Evolutionary conservation across 1,140 invertebrate genomes (phyloP).

Genomic region (Drosophila rufa): DNA sequence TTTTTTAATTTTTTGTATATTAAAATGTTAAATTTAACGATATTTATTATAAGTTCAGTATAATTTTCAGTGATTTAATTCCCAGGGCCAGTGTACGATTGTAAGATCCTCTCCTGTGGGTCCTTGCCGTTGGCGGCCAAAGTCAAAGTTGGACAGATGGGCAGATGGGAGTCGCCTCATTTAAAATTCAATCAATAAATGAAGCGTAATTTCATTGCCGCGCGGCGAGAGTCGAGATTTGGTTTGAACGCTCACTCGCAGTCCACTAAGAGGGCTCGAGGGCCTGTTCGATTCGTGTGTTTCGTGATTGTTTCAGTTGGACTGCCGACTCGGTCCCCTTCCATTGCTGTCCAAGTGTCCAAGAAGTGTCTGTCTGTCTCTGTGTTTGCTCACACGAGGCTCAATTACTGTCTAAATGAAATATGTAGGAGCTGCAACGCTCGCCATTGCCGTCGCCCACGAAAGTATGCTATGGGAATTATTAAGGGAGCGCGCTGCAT

Average conservation of each 20-base stretch:
- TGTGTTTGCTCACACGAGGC: slow-evolving; percentile 33
- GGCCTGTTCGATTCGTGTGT: slow-evolving; percentile 32
- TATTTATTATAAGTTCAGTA: not conserved
- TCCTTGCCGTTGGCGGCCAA: slow-evolving; percentile 22
- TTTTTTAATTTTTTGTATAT: not conserved
- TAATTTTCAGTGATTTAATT: slow-evolving; percentile 1
- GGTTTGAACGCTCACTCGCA: slow-evolving; percentile 31
- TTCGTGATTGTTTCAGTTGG: slow-evolving; percentile 36
- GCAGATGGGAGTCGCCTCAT: slow-evolving; percentile 45
- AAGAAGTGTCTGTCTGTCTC: slow-evolving; percentile 49
- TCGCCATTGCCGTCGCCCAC: slow-evolving; percentile 32
- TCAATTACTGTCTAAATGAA: slow-evolving; percentile 50
- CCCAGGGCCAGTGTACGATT: not conserved
- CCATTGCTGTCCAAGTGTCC: slow-evolving; percentile 29
- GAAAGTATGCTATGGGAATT: slow-evolving; percentile 58
- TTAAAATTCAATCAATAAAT: slow-evolving; percentile 82
- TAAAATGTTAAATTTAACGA: not conserved
- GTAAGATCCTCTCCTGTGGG: not conserved
- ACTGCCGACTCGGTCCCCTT: not conserved
- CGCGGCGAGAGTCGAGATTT: slow-evolving; percentile 53
- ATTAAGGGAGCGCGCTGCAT: slow-evolving; percentile 43
- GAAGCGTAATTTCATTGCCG: slow-evolving; percentile 69
- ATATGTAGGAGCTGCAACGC: slow-evolving; percentile 39
- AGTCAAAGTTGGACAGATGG: slow-evolving; percentile 8
- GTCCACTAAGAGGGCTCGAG: slow-evolving; percentile 44